A percentile compares a stretch with the other conserved stretches of the same genome.
Evolutionary conservation across 2,888 invertebrate genomes (phyloP).

Genomic region (Sarcophaga caerulescens): DNA sequence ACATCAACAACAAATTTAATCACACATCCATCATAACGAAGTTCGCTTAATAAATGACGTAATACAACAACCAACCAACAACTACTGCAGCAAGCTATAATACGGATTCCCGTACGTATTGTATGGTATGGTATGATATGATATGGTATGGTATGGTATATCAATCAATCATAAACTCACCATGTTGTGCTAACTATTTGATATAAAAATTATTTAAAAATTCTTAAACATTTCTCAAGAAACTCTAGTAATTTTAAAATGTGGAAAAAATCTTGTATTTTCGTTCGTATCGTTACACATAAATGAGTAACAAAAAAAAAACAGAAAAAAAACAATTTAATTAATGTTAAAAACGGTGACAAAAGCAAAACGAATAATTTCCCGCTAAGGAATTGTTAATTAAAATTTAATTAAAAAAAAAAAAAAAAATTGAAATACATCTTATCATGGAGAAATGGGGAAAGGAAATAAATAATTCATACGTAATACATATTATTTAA

Average conservation of each 20-base stretch:
- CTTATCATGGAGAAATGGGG: too few relatives aligned
- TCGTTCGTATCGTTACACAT: neutral
- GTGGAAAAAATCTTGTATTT: neutral
- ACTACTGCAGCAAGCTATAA: neutral
- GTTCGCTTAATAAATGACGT: conserved; percentile 33
- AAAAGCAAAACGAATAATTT: too few relatives aligned
- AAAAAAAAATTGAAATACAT: too few relatives aligned
- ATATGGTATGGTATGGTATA: too few relatives aligned
- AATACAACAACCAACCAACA: neutral
- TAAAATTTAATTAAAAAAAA: too few relatives aligned
- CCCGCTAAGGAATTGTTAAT: too few relatives aligned
- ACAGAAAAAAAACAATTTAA: neutral
- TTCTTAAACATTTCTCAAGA: neutral
- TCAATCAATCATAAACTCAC: too few relatives aligned
- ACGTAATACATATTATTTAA: too few relatives aligned
- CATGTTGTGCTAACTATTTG: neutral
- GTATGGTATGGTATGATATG: too few relatives aligned
- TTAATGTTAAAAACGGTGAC: too few relatives aligned
- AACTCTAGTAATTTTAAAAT: neutral
- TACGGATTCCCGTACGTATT: neutral
- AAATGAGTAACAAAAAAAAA: neutral
- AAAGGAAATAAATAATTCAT: too few relatives aligned
- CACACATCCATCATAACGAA: neutral
- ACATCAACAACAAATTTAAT: conserved; percentile 24
- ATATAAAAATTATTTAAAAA: conserved; percentile 2